Evolutionary conservation across 2,888 invertebrate genomes (phyloP).

Genomic region (Cremastobaeus sp.): DNA sequence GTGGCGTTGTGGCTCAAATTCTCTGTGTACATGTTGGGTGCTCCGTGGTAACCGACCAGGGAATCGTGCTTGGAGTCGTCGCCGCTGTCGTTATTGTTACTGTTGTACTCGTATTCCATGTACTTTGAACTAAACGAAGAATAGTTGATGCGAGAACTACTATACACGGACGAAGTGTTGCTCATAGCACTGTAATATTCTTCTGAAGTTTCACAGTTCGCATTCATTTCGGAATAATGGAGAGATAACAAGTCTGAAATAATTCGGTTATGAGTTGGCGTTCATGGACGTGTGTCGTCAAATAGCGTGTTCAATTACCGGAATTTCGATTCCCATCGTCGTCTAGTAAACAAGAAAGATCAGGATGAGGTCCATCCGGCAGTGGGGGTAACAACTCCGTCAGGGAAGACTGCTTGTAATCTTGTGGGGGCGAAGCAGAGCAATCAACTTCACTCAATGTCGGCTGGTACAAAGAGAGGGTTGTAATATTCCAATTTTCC

Average conservation of each 20-base stretch:
- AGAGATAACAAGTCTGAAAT: slow-evolving; percentile 73
- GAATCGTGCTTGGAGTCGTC: slow-evolving; percentile 67
- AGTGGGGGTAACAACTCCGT: slow-evolving; percentile 72
- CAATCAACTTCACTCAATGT: slow-evolving; percentile 62
- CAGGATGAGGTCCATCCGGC: slow-evolving; percentile 72
- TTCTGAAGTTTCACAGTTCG: slow-evolving; percentile 66
- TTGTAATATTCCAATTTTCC: slow-evolving; percentile 74
- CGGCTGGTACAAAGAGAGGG: slow-evolving; percentile 69
- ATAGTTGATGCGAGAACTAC: slow-evolving; percentile 66
- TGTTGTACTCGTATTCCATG: slow-evolving; percentile 62
- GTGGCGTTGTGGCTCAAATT: slow-evolving; percentile 69
- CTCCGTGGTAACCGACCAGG: slow-evolving; percentile 62
- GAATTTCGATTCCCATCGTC: slow-evolving; percentile 79
- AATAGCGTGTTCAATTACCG: slow-evolving; percentile 71
- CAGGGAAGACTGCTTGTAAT: slow-evolving; percentile 67
- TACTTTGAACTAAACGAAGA: slow-evolving; percentile 67
- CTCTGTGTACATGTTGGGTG: slow-evolving; percentile 66
- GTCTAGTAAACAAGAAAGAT: slow-evolving; percentile 80
- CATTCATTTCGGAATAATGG: slow-evolving; percentile 73
- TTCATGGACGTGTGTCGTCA: no score
- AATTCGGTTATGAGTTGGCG: no score
- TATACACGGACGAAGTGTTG: slow-evolving; percentile 68
- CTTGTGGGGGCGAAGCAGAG: slow-evolving; percentile 62
- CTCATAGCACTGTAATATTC: slow-evolving; percentile 74
- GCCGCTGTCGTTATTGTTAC: slow-evolving; percentile 70